Conservation (phyloP, 2,888 invertebrate genomes). For the Orthosia cruda region DNA sequence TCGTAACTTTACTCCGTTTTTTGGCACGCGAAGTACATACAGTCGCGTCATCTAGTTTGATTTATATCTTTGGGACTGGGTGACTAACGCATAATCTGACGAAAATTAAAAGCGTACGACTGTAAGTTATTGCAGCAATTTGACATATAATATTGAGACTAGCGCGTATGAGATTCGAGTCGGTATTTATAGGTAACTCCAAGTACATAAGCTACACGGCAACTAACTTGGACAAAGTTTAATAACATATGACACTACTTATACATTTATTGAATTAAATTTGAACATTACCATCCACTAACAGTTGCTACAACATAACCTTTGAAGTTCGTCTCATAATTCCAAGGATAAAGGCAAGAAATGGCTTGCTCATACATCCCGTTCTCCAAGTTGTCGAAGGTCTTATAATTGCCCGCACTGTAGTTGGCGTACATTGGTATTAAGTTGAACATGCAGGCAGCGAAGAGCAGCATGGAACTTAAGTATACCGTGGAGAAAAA, state of each 20-base stretch:
- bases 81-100: too few species aligned
- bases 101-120: too few species aligned
- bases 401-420: constrained; percentile 21
- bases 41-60: too few species aligned
- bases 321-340: constrained; percentile 47
- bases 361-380: constrained; percentile 66
- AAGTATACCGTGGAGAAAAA: constrained; percentile 56
- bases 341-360: constrained; percentile 58
- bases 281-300: constrained; percentile 50
- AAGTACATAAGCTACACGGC: not conserved
- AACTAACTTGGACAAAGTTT: not conserved
- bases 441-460: constrained; percentile 48
- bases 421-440: constrained; percentile 58
- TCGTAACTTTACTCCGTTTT: too few species aligned
- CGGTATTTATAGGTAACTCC: too few species aligned
- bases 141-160: too few species aligned
- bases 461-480: constrained; percentile 12
- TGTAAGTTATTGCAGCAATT: too few species aligned
- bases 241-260: not conserved
- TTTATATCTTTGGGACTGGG: too few species aligned
- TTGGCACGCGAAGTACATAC: too few species aligned
- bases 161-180: not conserved
- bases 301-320: constrained; percentile 48
- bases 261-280: not conserved
- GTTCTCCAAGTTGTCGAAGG: constrained; percentile 47